Evolutionary conservation across 2,888 invertebrate species (phyloP), one percentile per base, ranked within the genome.

Genomic region (Unio pictorum): DNA sequence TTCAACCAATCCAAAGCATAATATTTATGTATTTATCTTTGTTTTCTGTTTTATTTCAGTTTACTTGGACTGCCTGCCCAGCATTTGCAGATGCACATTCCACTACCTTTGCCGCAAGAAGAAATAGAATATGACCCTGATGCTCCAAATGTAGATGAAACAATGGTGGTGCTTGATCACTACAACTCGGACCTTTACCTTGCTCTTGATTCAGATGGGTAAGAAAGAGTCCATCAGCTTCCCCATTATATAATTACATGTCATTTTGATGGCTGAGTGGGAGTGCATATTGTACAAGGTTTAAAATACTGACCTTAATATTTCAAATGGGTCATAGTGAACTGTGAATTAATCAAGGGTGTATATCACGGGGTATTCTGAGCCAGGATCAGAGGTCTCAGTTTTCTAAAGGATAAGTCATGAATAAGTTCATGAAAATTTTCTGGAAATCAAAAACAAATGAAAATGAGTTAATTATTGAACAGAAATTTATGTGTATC

Each of bases 121-220:
- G 45, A 45, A 45, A 45, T 45, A 45, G 45, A 45, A 45, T 45
- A 45, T 45, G 45, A 45, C 11, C 45, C 45, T 20, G 75, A 78
- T 60, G 67, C 72, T 30, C 72, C 75, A 28, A 74, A 74, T 60
- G 64, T 77, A 17, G 79, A 78, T 71, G 84, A 84, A 58, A 76
- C 79, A 66, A 69, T 75, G n/a, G 79, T 80, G 34, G 77, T 79
- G 60, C 72, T 89, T 30, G 88, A 89, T 76, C 81, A 84, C 66
- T 89, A 85, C 76, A 89, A 88, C 76, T 87, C 85, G 20, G 89
- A 89, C 70, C 84, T 88, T 7, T 82, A 88, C 71, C 76, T 89
- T 7, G 74, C 79, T 30, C 83, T 89, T 54, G 85, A 85, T 76
- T 76, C 78, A 67, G 86, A 87, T 79, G 87, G 88, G 87, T 88